Percentiles rank a stretch among this genome's conserved stretches.
Evolutionary conservation across 2,113 vertebrate genomes (phyloP).

Genomic region (Halichoerus grypus): DNA sequence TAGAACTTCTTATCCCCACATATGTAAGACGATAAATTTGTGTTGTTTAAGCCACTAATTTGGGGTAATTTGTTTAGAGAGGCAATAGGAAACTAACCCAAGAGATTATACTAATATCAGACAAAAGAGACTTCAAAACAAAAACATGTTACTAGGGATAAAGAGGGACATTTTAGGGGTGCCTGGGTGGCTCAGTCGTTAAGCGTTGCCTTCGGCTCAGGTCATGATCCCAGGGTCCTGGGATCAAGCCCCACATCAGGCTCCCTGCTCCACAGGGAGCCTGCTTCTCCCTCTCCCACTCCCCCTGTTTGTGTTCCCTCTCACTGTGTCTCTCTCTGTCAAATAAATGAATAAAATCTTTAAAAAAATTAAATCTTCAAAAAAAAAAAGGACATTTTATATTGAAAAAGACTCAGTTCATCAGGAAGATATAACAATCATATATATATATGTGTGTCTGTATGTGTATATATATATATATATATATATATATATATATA

Average conservation of each 20-base stretch:
- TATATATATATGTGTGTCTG: background rate
- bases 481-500: background rate
- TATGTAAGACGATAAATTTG: background rate
- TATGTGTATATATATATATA: too few species aligned
- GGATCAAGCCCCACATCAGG: too few species aligned
- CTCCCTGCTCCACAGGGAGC: too few species aligned
- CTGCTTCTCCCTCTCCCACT: too few species aligned
- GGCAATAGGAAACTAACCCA: background rate
- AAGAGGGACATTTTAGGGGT: background rate
- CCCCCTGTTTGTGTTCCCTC: too few species aligned
- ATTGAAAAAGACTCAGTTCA: background rate
- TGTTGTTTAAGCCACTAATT: background rate
- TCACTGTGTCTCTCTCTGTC: too few species aligned
- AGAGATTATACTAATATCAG: background rate
- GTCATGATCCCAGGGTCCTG: too few species aligned
- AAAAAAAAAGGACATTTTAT: background rate
- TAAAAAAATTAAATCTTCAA: too few species aligned
- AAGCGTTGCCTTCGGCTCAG: too few species aligned
- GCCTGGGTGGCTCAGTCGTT: too few species aligned
- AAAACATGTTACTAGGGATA: background rate
- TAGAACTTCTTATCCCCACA: background rate
- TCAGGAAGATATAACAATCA: background rate
- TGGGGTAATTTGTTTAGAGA: background rate
- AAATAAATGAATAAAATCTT: too few species aligned
- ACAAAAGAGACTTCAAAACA: conserved; percentile 1